Percentiles rank a stretch among this genome's conserved stretches.
phyloP scores from a whole-genome alignment of 2,797 vertebrate species.

The Ispidina lecontei region DNA sequence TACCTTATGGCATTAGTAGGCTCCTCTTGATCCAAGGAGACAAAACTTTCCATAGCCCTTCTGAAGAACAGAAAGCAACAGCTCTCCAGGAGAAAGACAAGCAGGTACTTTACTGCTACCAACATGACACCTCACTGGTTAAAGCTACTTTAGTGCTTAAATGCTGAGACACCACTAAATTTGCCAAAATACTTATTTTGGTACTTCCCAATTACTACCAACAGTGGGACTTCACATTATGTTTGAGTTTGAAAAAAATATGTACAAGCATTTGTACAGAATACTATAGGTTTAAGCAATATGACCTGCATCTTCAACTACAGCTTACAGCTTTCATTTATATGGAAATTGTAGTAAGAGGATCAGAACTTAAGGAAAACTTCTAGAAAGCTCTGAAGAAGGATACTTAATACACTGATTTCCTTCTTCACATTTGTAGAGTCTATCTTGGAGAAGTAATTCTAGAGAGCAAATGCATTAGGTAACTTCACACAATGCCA shows the following conservation, averaged over 20 bases:
- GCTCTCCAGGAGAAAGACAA: background rate
- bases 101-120: background rate
- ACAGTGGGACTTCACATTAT: background rate
- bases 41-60: slow-evolving; percentile 13
- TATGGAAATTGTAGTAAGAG: background rate
- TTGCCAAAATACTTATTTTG: background rate
- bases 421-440: background rate
- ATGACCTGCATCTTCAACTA: background rate
- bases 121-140: background rate
- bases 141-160: background rate
- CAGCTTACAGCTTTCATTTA: background rate
- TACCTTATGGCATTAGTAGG: background rate
- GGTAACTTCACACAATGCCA: background rate
- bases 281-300: background rate
- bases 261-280: background rate
- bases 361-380: background rate
- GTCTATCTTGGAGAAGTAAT: background rate
- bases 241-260: background rate
- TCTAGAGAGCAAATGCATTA: background rate
- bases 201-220: background rate
- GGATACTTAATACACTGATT: background rate
- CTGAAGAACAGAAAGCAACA: slow-evolving; percentile 39
- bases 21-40: slow-evolving; percentile 6
- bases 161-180: background rate
- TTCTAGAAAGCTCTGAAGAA: background rate